phyloP scores from a whole-genome alignment of 92 coral and sea anemone species.

The Palythoa grandis region DNA sequence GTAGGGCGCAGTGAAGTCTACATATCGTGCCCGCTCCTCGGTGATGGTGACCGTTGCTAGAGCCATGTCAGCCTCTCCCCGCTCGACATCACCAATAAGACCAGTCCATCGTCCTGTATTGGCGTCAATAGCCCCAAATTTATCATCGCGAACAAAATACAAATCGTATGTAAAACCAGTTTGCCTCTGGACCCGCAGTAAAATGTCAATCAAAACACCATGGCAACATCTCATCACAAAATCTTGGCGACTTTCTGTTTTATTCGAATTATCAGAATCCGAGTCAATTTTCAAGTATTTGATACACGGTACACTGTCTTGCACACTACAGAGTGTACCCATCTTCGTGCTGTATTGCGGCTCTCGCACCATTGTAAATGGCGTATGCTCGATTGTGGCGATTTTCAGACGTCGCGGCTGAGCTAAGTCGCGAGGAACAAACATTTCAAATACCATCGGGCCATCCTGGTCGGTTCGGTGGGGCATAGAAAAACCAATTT shows the following conservation, averaged over 20 bases:
- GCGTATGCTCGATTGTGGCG: slow-evolving; percentile 73
- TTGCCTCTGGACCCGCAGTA: slow-evolving; percentile 58
- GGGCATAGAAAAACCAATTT: slow-evolving; percentile 56
- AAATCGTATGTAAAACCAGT: slow-evolving; percentile 74
- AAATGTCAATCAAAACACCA: slow-evolving; percentile 77
- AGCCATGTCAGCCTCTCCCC: slow-evolving; percentile 91
- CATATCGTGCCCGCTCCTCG: slow-evolving; percentile 72
- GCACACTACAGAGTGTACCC: slow-evolving; percentile 69
- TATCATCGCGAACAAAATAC: slow-evolving; percentile 84
- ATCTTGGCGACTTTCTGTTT: neutral
- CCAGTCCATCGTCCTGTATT: slow-evolving; percentile 78
- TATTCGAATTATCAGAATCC: neutral
- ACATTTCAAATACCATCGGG: slow-evolving; percentile 61
- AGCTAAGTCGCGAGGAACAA: slow-evolving; percentile 69
- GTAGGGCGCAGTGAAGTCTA: slow-evolving; percentile 83
- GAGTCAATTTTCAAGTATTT: slow-evolving; percentile 46
- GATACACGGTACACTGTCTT: slow-evolving; percentile 66
- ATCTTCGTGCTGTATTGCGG: slow-evolving; percentile 68
- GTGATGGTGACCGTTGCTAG: slow-evolving; percentile 83
- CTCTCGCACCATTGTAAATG: slow-evolving; percentile 70
- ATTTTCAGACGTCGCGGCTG: slow-evolving; percentile 75
- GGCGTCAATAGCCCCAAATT: slow-evolving; percentile 81
- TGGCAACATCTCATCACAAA: slow-evolving; percentile 67
- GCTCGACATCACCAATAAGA: slow-evolving; percentile 88
- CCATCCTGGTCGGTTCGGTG: slow-evolving; percentile 26